Conservation (phyloP, 2,113 vertebrate genomes). For the Sceloporus tristichus region DNA sequence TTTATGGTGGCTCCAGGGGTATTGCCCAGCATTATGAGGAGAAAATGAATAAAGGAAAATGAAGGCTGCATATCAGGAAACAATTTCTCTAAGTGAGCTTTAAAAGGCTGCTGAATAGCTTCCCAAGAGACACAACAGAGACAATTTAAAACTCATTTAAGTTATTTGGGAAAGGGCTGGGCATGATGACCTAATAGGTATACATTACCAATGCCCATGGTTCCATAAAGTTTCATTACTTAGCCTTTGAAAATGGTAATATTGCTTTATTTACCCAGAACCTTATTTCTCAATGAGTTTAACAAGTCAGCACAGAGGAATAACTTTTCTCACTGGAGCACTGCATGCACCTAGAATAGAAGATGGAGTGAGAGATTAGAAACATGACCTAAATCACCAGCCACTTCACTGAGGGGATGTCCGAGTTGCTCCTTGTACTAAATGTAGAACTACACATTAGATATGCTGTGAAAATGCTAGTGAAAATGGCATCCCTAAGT, state of each 20-base stretch:
- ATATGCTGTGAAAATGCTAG: neutral
- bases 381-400: neutral
- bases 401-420: neutral
- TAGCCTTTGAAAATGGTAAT: slow-evolving; percentile 44
- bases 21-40: neutral
- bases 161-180: slow-evolving; percentile 55
- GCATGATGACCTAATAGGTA: slow-evolving; percentile 54
- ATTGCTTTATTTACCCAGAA: slow-evolving; percentile 30
- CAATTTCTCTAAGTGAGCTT: slow-evolving; percentile 63
- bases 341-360: neutral
- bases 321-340: slow-evolving; percentile 11
- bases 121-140: slow-evolving; percentile 34
- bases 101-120: slow-evolving; percentile 49
- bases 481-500: neutral
- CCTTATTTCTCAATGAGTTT: neutral
- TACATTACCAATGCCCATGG: slow-evolving; percentile 45
- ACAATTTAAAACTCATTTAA: slow-evolving; percentile 60
- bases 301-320: slow-evolving; percentile 5
- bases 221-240: slow-evolving; percentile 39
- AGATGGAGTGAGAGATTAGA: neutral
- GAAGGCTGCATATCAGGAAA: slow-evolving; percentile 53
- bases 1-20: slow-evolving; percentile 15
- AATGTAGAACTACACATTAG: neutral
- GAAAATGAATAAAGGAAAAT: slow-evolving; percentile 64
- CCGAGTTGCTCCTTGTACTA: neutral